Evolutionary conservation across 2,797 vertebrate species (phyloP), one percentile per base, ranked within the genome.

Genomic region (Cottoperca gobio): DNA sequence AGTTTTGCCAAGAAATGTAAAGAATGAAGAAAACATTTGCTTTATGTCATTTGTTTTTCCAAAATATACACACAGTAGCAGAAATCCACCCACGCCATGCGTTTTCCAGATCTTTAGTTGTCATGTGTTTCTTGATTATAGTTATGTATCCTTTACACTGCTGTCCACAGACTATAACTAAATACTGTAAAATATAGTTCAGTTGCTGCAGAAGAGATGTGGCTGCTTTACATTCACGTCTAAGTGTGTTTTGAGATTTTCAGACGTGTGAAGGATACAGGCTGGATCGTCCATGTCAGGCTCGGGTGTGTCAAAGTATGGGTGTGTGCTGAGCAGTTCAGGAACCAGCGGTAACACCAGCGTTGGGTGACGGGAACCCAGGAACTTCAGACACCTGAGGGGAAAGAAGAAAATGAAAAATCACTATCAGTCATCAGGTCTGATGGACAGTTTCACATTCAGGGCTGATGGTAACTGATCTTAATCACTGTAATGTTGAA

Each of bases 221-320:
- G 13, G 10, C 33, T 17, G 33, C n/a, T 45, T 6, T 17, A 21
- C 5, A 2, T 19, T 7, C 31, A 35, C 6, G 3, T 12, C 21
- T 11, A 12, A n/a, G 10, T 10, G 63, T 26, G 17, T 19, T 12
- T 26, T 10, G 2, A 57, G 49, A 23, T 8, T 13, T 28, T 62
- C 17, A 43, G 31, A 19, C 1, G n/a, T 8, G 26, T 58, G 42
- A 49, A 95, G 94, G 98, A 99, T 99, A 99, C 98, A 99, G 17
- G 98, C 97, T 12, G 98, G 98, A 49, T 99, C 98, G 11, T 99
- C 98, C 98, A 99, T 99, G 88, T 99, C 97, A 0, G 97, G 98
- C 50, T 99, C 98, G 0, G 98, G 97, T 0, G 98, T 99, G 88
- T 99, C 97, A 10, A 99, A 99, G 85, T 97, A 99, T 0, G 98